These are phyloP conservation scores for Drosophila mojavensis DNA, from an alignment of 1,140 invertebrate genomes.

Conservation along the genomic window DNA sequence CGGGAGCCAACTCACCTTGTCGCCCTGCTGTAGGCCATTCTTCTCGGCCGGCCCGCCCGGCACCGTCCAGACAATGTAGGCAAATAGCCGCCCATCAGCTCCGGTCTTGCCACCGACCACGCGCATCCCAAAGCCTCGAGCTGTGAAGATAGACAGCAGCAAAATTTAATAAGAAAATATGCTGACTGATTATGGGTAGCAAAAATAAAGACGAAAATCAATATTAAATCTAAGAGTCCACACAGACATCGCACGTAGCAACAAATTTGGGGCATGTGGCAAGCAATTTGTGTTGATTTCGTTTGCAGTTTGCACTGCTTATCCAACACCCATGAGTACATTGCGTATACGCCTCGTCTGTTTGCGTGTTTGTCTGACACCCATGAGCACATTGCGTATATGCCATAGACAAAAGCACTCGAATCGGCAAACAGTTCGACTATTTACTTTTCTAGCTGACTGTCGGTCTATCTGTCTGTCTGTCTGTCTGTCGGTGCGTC, in stretches of 20 bases:
- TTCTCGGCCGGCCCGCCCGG: constrained; percentile 95
- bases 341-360: constrained; percentile 59
- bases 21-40: constrained; percentile 92
- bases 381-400: constrained; percentile 18
- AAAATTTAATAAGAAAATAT: constrained; percentile 64
- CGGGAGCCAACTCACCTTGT: constrained; percentile 88
- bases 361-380: constrained; percentile 25
- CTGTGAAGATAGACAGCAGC: constrained; percentile 85
- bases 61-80: constrained; percentile 95
- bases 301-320: constrained; percentile 75
- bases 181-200: constrained; percentile 48
- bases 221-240: constrained; percentile 65
- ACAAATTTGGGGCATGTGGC: constrained; percentile 66
- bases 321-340: constrained; percentile 21
- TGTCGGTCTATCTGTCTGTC: constrained; percentile 22
- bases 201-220: constrained; percentile 55
- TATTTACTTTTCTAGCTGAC: constrained; percentile 19
- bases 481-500: constrained; percentile 26
- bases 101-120: constrained; percentile 95
- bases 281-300: constrained; percentile 79
- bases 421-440: constrained; percentile 17
- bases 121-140: constrained; percentile 95
- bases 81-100: constrained; percentile 92
- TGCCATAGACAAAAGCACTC: constrained; percentile 13
- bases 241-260: constrained; percentile 58